Conservation (phyloP, 2,888 invertebrate genomes). For the Apocheima hispidaria region DNA sequence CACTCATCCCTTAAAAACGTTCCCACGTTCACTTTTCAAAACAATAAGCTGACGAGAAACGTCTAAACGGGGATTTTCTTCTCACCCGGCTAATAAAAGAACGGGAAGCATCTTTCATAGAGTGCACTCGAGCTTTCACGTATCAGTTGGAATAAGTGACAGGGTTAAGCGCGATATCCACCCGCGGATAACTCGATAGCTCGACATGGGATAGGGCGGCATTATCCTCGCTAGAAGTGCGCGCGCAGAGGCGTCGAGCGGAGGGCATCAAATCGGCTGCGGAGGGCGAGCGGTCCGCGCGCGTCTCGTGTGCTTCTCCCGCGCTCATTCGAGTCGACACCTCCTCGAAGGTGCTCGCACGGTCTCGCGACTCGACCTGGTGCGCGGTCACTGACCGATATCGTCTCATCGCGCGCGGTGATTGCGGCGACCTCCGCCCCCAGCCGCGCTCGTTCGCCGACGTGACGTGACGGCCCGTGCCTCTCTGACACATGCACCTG, state of each 20-base stretch:
- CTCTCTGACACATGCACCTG: slow-evolving; percentile 57
- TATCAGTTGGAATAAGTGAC: slow-evolving; percentile 65
- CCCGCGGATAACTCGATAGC: slow-evolving; percentile 81
- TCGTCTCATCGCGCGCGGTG: slow-evolving; percentile 45
- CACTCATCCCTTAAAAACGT: slow-evolving; percentile 11
- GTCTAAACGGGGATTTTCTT: slow-evolving; percentile 40
- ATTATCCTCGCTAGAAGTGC: slow-evolving; percentile 75
- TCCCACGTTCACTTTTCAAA: slow-evolving; percentile 19
- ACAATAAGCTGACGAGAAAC: slow-evolving; percentile 29
- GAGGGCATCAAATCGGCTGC: slow-evolving; percentile 83
- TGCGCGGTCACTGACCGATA: slow-evolving; percentile 80
- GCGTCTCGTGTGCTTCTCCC: slow-evolving; percentile 65
- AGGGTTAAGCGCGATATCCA: slow-evolving; percentile 71
- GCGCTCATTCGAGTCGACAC: slow-evolving; percentile 69
- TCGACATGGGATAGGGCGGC: slow-evolving; percentile 81
- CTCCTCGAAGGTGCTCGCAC: slow-evolving; percentile 67
- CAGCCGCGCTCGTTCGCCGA: slow-evolving; percentile 44
- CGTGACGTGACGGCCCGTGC: slow-evolving; percentile 46
- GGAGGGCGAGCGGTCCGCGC: slow-evolving; percentile 81
- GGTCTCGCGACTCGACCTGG: slow-evolving; percentile 54
- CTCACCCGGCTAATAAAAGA: slow-evolving; percentile 42
- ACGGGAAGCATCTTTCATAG: slow-evolving; percentile 47
- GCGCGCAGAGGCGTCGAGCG: slow-evolving; percentile 82
- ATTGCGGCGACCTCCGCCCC: slow-evolving; percentile 54
- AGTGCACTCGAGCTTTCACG: slow-evolving; percentile 57